phyloP scores from a whole-genome alignment of 1,140 invertebrate genomes.

The Rhyacophila brunnea region DNA sequence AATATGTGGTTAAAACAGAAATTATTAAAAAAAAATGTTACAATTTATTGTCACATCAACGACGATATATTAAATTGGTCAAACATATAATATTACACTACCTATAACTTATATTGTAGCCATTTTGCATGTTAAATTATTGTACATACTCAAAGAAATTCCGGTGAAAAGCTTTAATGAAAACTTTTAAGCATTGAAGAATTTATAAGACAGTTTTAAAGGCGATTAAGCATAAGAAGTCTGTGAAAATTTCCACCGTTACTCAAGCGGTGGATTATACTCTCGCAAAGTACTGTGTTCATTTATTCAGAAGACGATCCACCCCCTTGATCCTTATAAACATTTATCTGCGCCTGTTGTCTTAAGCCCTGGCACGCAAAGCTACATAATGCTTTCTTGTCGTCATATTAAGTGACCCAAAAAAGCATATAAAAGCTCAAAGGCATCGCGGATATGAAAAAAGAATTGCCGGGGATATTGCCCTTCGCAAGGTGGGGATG shows the following conservation, averaged over 20 bases:
- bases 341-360: constrained; percentile 30
- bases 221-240: constrained; percentile 33
- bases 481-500: constrained; percentile 1
- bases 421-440: constrained; percentile 31
- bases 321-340: constrained; percentile 21
- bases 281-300: constrained; percentile 12
- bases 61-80: no score
- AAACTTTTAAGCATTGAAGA: no score
- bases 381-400: constrained; percentile 32
- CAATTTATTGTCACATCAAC: no score
- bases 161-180: no score
- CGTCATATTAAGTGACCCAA: constrained; percentile 34
- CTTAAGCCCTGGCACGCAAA: constrained; percentile 9
- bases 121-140: no score
- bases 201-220: constrained; percentile 10
- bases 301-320: constrained; percentile 32
- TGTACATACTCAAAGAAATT: no score
- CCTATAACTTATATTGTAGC: no score
- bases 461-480: constrained; percentile 17
- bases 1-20: no score
- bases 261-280: constrained; percentile 28
- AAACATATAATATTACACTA: no score
- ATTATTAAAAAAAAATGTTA: no score
- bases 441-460: constrained; percentile 32
- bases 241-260: constrained; percentile 34